Base-by-base conservation (phyloP, 2,113 vertebrate species). In the Spermophilus dauricus region DNA sequence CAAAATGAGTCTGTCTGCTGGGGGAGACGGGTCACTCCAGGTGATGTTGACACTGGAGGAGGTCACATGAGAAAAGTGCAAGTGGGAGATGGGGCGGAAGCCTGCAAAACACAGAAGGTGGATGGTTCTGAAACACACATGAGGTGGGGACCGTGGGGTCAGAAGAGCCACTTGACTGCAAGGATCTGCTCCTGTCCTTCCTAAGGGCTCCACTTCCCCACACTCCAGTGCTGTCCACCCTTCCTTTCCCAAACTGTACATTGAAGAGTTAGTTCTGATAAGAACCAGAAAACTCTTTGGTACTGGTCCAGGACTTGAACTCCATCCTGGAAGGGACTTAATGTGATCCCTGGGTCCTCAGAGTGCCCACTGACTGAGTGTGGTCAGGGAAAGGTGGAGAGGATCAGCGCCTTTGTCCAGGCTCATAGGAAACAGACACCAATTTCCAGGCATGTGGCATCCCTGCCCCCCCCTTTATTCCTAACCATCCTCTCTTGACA, bases 31-130 rank as follows among this genome's bases (percentile, higher is more conserved):
- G 80, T 99, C 99, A 8, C 99, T 99, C 99, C 99, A 99, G 0
- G 99, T 99, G 98, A 99, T 99, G 2, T 98, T 99, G 96, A 99
- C 98, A 0, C 99, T 99, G 98, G 99, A 99, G 93, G 99, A 99
- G 0, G 99, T 99, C 98, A 99, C 98, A 24, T 99, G 99, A 83
- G 99, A 99, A 98, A 99, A 99, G 98, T 99, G 99, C 97, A 99
- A 99, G 97, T 99, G 99, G 0, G 99, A 99, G 96, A 99, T 99
- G 70, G 99, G 99, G 73, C 99, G 99, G 98, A 99, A 99, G 82
- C 99, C 99, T 99, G 99, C 42, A 98, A 98, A 73, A 69, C 18
- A 94, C 89, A 98, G 94, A 96, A 94, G 51, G 73, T 12, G 34
- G 45, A 48, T 1, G 30, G 48, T 86, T 80, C 86, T 95, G 91